Conservation (phyloP, 1,140 invertebrate genomes). For the Hirudo medicinalis region DNA sequence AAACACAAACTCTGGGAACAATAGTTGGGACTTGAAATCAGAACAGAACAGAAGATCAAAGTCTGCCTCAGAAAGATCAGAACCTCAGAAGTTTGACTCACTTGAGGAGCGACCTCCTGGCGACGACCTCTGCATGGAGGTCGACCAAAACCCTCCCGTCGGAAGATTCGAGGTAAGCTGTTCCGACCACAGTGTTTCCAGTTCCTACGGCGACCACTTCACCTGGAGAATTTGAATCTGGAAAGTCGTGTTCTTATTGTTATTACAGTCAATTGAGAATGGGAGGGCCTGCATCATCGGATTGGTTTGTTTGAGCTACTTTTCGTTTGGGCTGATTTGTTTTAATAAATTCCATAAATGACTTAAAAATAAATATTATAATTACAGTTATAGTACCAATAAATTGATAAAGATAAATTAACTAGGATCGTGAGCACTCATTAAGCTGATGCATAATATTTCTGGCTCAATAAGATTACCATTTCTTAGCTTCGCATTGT, state of each 20-base stretch:
- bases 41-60: no score
- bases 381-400: no score
- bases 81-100: conserved; percentile 21
- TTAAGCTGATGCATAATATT: no score
- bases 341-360: no score
- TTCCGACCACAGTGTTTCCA: conserved; percentile 27
- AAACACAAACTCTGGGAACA: no score
- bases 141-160: conserved; percentile 30
- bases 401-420: no score
- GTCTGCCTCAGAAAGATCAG: no score
- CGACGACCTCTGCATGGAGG: conserved; percentile 28
- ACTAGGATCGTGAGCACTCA: no score
- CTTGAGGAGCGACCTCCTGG: conserved; percentile 29
- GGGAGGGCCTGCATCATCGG: background rate
- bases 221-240: conserved; percentile 18
- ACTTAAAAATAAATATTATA: no score
- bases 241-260: background rate
- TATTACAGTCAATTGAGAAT: background rate
- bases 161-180: conserved; percentile 20
- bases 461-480: no score
- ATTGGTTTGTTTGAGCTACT: background rate
- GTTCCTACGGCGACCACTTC: conserved; percentile 31
- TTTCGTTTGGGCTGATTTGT: background rate
- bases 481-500: no score
- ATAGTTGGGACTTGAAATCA: no score